Evolutionary conservation across 2,888 invertebrate species (phyloP).

Genomic region (Subacronicta megacephala): DNA sequence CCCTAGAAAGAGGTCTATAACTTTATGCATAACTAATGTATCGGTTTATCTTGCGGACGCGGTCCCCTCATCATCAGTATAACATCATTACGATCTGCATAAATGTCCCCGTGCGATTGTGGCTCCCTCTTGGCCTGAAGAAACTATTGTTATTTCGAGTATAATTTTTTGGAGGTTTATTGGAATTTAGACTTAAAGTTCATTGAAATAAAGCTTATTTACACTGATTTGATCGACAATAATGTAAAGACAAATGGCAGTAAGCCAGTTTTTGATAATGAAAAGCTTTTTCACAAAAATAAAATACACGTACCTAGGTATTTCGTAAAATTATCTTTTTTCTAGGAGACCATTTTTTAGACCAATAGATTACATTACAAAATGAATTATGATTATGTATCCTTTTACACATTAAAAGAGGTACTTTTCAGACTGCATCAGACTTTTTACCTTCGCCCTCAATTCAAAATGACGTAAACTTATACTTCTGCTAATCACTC

Average conservation of each 20-base stretch:
- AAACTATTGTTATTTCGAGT: conserved; percentile 38
- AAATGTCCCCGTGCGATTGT: conserved; percentile 78
- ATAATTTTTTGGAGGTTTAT: conserved; percentile 1
- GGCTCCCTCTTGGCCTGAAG: conserved; percentile 65
- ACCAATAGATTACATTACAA: too few relatives aligned
- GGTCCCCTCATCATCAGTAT: conserved; percentile 40
- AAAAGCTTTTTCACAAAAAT: too few relatives aligned
- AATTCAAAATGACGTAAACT: not conserved
- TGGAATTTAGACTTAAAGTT: conserved; percentile 21
- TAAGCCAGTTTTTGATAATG: conserved; percentile 12
- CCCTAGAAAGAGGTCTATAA: conserved; percentile 31
- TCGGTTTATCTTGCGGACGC: conserved; percentile 47
- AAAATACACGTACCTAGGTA: too few relatives aligned
- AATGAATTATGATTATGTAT: too few relatives aligned
- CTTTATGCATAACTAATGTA: conserved; percentile 56
- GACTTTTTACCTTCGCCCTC: too few relatives aligned
- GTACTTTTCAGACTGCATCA: too few relatives aligned
- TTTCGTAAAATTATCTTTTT: too few relatives aligned
- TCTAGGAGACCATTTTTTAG: too few relatives aligned
- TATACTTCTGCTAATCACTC: conserved; percentile 23
- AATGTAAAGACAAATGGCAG: conserved; percentile 13
- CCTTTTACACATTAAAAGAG: too few relatives aligned
- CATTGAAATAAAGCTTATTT: conserved; percentile 12
- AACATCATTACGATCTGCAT: conserved; percentile 77
- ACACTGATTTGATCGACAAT: conserved; percentile 15